Evolutionary conservation across 1,140 invertebrate genomes (phyloP).

Genomic region (Calephelis virginiensis): DNA sequence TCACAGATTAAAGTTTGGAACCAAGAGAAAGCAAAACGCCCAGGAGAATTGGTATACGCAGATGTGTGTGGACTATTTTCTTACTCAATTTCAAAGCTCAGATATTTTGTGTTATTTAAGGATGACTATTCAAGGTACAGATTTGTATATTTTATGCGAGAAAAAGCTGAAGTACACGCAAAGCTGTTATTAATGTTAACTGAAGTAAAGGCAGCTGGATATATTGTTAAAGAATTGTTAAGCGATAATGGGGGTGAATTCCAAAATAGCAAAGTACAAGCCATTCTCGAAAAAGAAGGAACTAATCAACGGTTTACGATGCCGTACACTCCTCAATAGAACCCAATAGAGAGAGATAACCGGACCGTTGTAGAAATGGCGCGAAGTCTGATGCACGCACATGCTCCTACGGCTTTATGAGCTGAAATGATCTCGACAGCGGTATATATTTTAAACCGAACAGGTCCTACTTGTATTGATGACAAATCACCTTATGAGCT

Average conservation of each 20-base stretch:
- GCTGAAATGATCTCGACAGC: conserved; percentile 51
- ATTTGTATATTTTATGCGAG: too few relatives aligned
- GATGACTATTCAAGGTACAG: too few relatives aligned
- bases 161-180: too few relatives aligned
- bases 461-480: conserved; percentile 35
- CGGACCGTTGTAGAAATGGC: conserved; percentile 30
- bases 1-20: too few relatives aligned
- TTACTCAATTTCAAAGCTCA: too few relatives aligned
- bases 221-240: conserved; percentile 19
- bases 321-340: conserved; percentile 53
- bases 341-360: conserved; percentile 48
- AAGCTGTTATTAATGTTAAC: too few relatives aligned
- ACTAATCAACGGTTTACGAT: conserved; percentile 18
- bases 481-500: conserved; percentile 48
- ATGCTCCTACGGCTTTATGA: conserved; percentile 41
- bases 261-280: conserved; percentile 15
- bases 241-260: conserved; percentile 24
- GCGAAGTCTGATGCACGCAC: conserved; percentile 47
- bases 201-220: not conserved
- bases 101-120: too few relatives aligned
- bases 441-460: conserved; percentile 53
- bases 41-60: too few relatives aligned
- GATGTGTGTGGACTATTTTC: too few relatives aligned
- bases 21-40: too few relatives aligned
- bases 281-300: conserved; percentile 7